A percentile compares a stretch with the other conserved stretches of the same genome.
Conservation (phyloP, 2,888 invertebrate species). For the Petrolisthes manimaculis region DNA sequence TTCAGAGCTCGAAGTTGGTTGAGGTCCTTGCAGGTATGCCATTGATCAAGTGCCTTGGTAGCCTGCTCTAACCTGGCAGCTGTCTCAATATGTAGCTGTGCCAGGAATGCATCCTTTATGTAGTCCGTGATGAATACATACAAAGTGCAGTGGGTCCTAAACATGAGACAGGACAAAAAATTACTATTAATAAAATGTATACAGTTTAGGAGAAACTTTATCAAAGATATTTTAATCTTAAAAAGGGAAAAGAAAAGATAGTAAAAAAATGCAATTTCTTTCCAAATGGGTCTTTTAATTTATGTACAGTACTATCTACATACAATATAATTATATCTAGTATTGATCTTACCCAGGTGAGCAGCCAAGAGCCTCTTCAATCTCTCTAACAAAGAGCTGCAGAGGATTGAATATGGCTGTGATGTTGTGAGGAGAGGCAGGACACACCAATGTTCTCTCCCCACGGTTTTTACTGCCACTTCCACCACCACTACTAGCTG, state of each 20-base stretch:
- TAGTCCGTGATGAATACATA: constrained; percentile 88
- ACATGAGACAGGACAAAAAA: too few species aligned
- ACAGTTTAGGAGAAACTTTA: too few species aligned
- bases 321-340: neutral
- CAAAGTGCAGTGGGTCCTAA: constrained; percentile 78
- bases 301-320: constrained; percentile 24
- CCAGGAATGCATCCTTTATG: constrained; percentile 87
- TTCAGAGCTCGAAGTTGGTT: constrained; percentile 78
- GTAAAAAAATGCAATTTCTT: neutral
- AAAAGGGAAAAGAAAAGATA: neutral
- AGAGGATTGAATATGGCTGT: constrained; percentile 85
- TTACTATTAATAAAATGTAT: too few species aligned
- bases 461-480: constrained; percentile 14
- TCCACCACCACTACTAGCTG: neutral
- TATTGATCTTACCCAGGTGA: constrained; percentile 67
- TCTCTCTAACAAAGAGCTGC: constrained; percentile 85
- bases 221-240: neutral
- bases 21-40: constrained; percentile 81
- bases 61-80: constrained; percentile 79
- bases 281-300: neutral
- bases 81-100: constrained; percentile 79
- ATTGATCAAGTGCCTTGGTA: constrained; percentile 82
- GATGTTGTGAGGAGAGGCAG: constrained; percentile 80
- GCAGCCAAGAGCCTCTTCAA: constrained; percentile 78
- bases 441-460: constrained; percentile 80